Evolutionary conservation across 2,888 invertebrate species (phyloP).

Genomic region (Andricus quercusramuli): DNA sequence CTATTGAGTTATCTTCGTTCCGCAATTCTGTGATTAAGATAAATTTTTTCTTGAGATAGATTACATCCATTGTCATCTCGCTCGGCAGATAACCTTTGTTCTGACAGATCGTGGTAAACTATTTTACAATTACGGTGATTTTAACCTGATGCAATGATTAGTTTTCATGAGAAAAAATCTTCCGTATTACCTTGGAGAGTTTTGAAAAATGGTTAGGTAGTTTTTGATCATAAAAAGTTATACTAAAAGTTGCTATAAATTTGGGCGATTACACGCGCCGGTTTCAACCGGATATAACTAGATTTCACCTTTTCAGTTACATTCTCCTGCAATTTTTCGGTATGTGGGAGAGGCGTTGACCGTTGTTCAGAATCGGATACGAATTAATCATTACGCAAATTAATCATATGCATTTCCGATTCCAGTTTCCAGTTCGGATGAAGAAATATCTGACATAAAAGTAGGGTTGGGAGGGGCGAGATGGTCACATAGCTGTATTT

Average conservation of each 20-base stretch:
- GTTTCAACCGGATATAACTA: slow-evolving; percentile 1
- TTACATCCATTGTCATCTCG: background rate
- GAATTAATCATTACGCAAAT: background rate
- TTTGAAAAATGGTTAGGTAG: background rate
- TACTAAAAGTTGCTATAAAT: background rate
- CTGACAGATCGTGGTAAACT: background rate
- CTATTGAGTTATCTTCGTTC: background rate
- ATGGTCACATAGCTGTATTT: too few species aligned
- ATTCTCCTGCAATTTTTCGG: background rate
- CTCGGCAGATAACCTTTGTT: background rate
- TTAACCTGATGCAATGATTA: background rate
- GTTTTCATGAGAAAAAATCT: background rate
- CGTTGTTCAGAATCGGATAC: background rate
- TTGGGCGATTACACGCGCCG: background rate
- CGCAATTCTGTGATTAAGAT: background rate
- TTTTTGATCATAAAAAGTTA: background rate
- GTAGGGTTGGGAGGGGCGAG: too few species aligned
- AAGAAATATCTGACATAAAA: background rate
- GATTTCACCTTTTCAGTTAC: background rate
- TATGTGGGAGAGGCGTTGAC: background rate
- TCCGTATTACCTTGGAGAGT: background rate
- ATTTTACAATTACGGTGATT: background rate
- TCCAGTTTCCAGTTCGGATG: background rate
- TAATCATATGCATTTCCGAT: background rate
- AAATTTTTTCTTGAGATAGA: background rate